Percentiles rank a stretch among this genome's conserved stretches.
Conservation (phyloP, 1,140 invertebrate genomes). For the Anoplolepis gracilipes region DNA sequence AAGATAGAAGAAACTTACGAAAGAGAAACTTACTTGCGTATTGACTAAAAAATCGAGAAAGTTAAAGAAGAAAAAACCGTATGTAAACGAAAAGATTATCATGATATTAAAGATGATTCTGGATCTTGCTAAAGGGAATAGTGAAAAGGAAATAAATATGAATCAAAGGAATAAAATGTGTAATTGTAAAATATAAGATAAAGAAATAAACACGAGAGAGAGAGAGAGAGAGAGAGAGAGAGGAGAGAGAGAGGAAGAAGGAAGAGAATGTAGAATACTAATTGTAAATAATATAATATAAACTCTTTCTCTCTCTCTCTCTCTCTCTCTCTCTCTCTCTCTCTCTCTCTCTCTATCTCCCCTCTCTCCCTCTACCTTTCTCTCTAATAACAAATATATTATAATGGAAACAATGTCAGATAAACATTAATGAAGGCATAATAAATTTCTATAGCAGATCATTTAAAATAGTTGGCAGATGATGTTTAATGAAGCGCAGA, state of each 20-base stretch:
- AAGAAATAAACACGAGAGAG: too few relatives aligned
- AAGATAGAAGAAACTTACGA: slow-evolving; percentile 11
- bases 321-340: too few relatives aligned
- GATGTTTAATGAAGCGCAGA: slow-evolving; percentile 54
- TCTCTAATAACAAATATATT: slow-evolving; percentile 8
- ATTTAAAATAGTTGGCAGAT: slow-evolving; percentile 53
- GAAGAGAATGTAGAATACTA: too few relatives aligned
- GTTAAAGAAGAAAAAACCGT: slow-evolving; percentile 27
- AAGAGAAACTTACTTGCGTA: slow-evolving; percentile 47
- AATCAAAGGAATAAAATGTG: not conserved
- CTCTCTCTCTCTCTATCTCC: too few relatives aligned
- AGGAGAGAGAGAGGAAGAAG: too few relatives aligned
- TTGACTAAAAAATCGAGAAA: slow-evolving; percentile 57
- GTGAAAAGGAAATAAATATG: not conserved
- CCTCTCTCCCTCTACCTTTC: too few relatives aligned
- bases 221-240: too few relatives aligned
- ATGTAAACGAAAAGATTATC: slow-evolving; percentile 38
- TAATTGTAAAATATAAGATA: not conserved
- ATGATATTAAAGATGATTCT: not conserved
- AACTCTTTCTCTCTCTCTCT: not conserved
- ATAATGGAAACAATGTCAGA: slow-evolving; percentile 4
- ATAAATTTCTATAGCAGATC: slow-evolving; percentile 52
- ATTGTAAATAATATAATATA: not conserved
- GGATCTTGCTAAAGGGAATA: not conserved
- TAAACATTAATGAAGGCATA: slow-evolving; percentile 5